Base-by-base conservation (phyloP, 1,140 invertebrate species). In the Dinothrombium tinctorium region DNA sequence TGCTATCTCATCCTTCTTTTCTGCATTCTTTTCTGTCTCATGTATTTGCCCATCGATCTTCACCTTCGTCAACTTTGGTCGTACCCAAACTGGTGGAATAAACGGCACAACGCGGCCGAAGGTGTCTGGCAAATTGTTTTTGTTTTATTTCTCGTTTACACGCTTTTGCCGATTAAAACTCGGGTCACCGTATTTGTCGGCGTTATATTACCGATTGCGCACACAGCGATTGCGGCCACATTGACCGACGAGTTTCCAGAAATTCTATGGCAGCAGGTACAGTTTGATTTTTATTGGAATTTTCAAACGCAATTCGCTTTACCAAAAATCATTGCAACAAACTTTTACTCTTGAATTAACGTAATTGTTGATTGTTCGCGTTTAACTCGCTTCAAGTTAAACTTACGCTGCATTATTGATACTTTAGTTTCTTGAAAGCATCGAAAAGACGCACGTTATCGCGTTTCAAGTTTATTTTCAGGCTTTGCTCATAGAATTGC, bases 131-230 rank as follows among this genome's bases (percentile, higher is more conserved):
- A 79, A 52, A 53, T 79, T 6, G 68, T 77, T 11, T 80, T 82
- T 55, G 75, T 81, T 2, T 68, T 80, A 7, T 84, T 84, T 54
- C 65, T 83, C 15, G 73, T 76, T 11, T 87, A 86, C 50, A 74
- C 78, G 8, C 70, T 86, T 63, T 69, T 86, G 59, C 81, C 82
- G 8, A 58, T 86, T 24, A 71, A 74, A 50, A 76, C 74, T 2
- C 74, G 74, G 53, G 63, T 81, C 25, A 74, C 78, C 1, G 69
- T 72, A 0, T 58, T 72, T 24, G 72, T 80, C 49, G 76, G 76
- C 24, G 59, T 79, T 20, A 46, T 72, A 0, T 54, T 83, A 42
- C 72, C 77, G 8, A 58, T 67, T 4, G 61, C 69, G 17, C 79
- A 84, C 56, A 64, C 76, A 12, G 60, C 68, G 19, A 67, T 74